phyloP scores from a whole-genome alignment of 2,797 vertebrate species.

The Falco cherrug region DNA sequence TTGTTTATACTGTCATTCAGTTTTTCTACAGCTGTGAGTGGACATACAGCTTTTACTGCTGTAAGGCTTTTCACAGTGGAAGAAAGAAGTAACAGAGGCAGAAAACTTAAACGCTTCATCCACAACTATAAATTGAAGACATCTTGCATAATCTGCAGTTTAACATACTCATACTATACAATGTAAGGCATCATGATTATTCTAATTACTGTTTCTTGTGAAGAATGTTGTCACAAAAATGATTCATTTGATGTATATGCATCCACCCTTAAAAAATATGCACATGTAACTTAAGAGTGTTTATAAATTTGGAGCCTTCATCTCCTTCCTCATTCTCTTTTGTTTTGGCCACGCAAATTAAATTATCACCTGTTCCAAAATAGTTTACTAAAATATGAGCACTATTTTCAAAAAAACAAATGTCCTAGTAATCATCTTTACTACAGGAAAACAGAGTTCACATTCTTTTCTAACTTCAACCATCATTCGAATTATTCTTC shows the following conservation, averaged over 20 bases:
- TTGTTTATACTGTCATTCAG: background rate
- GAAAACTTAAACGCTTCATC: background rate
- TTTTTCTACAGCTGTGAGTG: background rate
- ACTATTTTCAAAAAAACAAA: background rate
- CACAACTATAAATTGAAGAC: background rate
- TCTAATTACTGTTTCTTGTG: background rate
- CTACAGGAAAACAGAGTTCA: background rate
- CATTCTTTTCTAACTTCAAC: background rate
- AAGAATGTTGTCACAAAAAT: background rate
- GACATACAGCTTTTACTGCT: background rate
- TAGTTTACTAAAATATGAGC: background rate
- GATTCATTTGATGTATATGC: background rate
- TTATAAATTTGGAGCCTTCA: background rate
- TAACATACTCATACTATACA: background rate
- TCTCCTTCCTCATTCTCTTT: background rate
- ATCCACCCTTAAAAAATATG: background rate
- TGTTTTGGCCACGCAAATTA: background rate
- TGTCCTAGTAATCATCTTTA: background rate
- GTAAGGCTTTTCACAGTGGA: background rate
- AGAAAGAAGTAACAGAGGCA: background rate
- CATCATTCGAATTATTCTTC: background rate
- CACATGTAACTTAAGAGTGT: background rate
- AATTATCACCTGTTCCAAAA: background rate
- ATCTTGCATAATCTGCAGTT: background rate
- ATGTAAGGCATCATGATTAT: background rate